Percentiles rank a stretch among this genome's conserved stretches.
Evolutionary conservation across 1,140 invertebrate species (phyloP).

Genomic region (Bombus haemorrhoidalis): DNA sequence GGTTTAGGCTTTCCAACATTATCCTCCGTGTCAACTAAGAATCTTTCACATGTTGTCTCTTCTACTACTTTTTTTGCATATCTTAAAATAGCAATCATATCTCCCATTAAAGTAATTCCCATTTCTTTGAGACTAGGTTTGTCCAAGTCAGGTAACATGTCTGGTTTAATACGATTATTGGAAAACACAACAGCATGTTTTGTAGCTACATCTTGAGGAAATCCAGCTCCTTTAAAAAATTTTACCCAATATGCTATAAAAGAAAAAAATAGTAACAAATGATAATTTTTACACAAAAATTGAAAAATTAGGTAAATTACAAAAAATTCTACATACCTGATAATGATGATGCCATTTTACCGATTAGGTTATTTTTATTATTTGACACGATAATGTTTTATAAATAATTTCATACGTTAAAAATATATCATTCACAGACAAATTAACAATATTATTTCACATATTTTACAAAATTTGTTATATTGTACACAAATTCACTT

Average conservation of each 20-base stretch:
- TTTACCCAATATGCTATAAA: constrained; percentile 85
- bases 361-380: constrained; percentile 29
- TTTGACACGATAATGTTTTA: not conserved
- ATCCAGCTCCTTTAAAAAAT: constrained; percentile 88
- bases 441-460: not conserved
- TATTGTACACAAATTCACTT: not conserved
- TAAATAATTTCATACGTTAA: not conserved
- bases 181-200: constrained; percentile 89
- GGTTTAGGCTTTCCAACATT: constrained; percentile 43
- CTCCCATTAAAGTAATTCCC: constrained; percentile 89
- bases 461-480: constrained; percentile 17
- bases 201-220: constrained; percentile 86
- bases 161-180: constrained; percentile 89
- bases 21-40: constrained; percentile 78
- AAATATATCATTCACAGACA: not conserved
- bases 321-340: constrained; percentile 53
- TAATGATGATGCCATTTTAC: constrained; percentile 54
- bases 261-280: constrained; percentile 5
- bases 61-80: constrained; percentile 88
- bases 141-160: constrained; percentile 89
- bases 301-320: not conserved
- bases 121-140: constrained; percentile 90
- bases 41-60: constrained; percentile 83
- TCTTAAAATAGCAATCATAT: constrained; percentile 90
- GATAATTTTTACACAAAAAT: not conserved